Base-by-base conservation (phyloP, 2,113 vertebrate genomes). In the Blennius ocellaris region DNA sequence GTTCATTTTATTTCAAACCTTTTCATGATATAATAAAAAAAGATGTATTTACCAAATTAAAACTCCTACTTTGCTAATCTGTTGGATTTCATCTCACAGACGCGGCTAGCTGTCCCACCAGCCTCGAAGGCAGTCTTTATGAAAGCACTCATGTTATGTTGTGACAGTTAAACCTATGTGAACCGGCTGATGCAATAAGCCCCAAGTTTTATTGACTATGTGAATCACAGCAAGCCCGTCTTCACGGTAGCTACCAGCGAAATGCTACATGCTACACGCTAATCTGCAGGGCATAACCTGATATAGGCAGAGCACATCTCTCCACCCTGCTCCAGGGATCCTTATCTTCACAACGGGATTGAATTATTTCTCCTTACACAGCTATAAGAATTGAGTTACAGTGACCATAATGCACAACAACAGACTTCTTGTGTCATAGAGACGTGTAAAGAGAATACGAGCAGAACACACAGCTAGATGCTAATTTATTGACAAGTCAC, bases 351-450 rank as follows among this genome's bases (percentile, higher is more conserved):
- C 93, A 93, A 92, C 91, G 78, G 94, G 93, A 97, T 97, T 97
- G 94, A 96, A 97, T 98, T 97, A 97, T 96, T 96, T 94, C 94
- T 94, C 93, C 84, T 84, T 95, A 94, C 95, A 95, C 94, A 94
- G 95, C 93, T 94, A 93, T 93, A 95, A 93, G 94, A 97, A 97
- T 96, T 95, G 94, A 95, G 95, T 97, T 97, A 96, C 93, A 70
- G 80, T 49, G 68, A 93, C 94, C 91, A 93, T 96, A 96, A 96
- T 95, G 95, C 95, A 88, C 90, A 89, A 86, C 88, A 89, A 91
- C 85, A 86, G 85, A 90, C 87, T 91, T 74, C 73, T 64, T 60
- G 68, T 81, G 81, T 82, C 75, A 43, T 3, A 21, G 66, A 69
- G 52, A 71, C 50, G 66, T 79, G 89, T 86, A 62, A 71, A 80